Evolutionary conservation across 2,888 invertebrate genomes (phyloP).

Genomic region (Dryadula phaetusa): DNA sequence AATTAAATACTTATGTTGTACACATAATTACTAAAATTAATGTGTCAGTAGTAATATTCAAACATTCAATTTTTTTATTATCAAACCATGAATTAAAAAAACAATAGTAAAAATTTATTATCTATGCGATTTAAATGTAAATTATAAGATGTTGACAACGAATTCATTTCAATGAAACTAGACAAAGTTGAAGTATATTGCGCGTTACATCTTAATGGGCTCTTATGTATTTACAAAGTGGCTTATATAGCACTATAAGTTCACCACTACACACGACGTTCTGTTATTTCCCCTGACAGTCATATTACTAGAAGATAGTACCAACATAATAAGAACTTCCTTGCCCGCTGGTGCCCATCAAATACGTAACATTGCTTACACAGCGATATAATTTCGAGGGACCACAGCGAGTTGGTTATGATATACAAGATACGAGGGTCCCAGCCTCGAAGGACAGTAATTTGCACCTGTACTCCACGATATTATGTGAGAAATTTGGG

Average conservation of each 20-base stretch:
- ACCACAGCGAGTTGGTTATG: conserved; percentile 59
- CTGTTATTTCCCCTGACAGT: conserved; percentile 76
- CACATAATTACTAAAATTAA: no score
- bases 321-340: conserved; percentile 65
- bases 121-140: not conserved
- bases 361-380: conserved; percentile 46
- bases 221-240: conserved; percentile 48
- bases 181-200: conserved; percentile 31
- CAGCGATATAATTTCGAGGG: conserved; percentile 54
- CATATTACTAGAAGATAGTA: conserved; percentile 70
- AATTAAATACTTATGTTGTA: no score
- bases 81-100: no score
- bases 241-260: conserved; percentile 57
- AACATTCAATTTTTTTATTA: no score
- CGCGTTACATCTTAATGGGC: conserved; percentile 14
- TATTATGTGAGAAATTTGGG: conserved; percentile 77
- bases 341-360: conserved; percentile 53
- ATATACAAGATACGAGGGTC: conserved; percentile 68
- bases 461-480: conserved; percentile 77
- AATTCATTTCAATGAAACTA: not conserved
- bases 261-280: conserved; percentile 62
- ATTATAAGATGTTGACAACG: not conserved
- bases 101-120: not conserved
- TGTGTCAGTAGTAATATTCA: no score
- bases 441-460: conserved; percentile 70